These are phyloP conservation scores for Poicephalus meyeri DNA, from an alignment of 2,113 vertebrate species.

Conservation along the genomic window DNA sequence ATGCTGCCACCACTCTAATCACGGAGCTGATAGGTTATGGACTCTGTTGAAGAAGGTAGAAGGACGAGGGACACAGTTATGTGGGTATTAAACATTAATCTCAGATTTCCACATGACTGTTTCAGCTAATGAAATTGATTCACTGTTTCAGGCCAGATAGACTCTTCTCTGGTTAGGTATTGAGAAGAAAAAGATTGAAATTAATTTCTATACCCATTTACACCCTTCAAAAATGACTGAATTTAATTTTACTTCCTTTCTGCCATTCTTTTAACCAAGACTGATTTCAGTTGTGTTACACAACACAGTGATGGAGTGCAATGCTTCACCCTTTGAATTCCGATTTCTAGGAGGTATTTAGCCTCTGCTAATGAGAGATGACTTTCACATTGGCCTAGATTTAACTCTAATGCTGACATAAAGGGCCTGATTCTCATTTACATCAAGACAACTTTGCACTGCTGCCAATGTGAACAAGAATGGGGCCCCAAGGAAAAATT, in stretches of 20 bases:
- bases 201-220: neutral
- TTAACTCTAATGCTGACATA: neutral
- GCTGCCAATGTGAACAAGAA: neutral
- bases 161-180: neutral
- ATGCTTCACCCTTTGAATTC: neutral
- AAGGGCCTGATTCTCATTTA: neutral
- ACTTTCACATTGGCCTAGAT: neutral
- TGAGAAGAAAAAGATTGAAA: constrained; percentile 2
- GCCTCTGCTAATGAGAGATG: neutral
- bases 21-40: neutral
- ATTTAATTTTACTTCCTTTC: neutral
- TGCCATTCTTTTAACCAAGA: neutral
- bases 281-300: neutral
- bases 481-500: neutral
- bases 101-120: neutral
- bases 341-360: neutral
- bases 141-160: neutral
- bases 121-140: constrained; percentile 9
- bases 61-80: neutral
- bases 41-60: neutral
- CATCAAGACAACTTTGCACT: neutral
- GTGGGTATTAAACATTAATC: constrained; percentile 1
- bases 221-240: neutral
- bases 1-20: neutral
- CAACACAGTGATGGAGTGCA: neutral